Percentiles rank a stretch among this genome's conserved stretches.
These are phyloP conservation scores for Perizoma affinitatum DNA, from an alignment of 2,888 invertebrate genomes.

Conservation along the genomic window DNA sequence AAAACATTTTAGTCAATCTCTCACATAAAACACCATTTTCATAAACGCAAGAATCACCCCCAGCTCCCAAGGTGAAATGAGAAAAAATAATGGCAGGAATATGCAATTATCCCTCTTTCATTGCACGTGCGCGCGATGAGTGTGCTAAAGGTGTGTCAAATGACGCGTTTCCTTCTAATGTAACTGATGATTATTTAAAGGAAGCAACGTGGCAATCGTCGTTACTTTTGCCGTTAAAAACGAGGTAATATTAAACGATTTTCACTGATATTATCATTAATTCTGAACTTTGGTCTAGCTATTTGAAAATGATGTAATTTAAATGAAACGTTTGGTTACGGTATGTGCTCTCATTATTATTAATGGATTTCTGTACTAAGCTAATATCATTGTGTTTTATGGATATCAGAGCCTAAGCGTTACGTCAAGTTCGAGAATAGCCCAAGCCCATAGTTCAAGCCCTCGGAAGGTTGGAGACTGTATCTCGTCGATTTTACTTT, in stretches of 20 bases:
- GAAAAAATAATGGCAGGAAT: conserved; percentile 64
- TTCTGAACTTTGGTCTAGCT: too few species aligned
- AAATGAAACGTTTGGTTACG: too few species aligned
- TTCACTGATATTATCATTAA: background rate
- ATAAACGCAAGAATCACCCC: conserved; percentile 13
- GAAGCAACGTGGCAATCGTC: conserved; percentile 4
- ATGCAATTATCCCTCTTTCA: conserved; percentile 73
- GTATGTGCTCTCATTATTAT: too few species aligned
- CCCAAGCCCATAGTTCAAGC: too few species aligned
- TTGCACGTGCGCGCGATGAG: conserved; percentile 42
- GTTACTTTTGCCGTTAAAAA: conserved; percentile 4
- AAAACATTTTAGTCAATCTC: background rate
- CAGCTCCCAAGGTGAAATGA: conserved; percentile 57
- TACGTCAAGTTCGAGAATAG: too few species aligned
- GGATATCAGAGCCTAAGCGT: too few species aligned
- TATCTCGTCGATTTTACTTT: too few species aligned
- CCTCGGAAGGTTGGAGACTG: too few species aligned
- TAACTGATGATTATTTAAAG: conserved; percentile 7
- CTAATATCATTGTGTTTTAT: too few species aligned
- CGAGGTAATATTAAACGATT: background rate
- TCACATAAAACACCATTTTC: background rate
- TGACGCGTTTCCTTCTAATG: conserved; percentile 27
- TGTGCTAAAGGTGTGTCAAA: conserved; percentile 32
- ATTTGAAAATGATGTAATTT: too few species aligned
- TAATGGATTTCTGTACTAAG: too few species aligned